A percentile compares a stretch with the other conserved stretches of the same genome.
Conservation (phyloP, 2,113 vertebrate species). For the Alouatta palliata region DNA sequence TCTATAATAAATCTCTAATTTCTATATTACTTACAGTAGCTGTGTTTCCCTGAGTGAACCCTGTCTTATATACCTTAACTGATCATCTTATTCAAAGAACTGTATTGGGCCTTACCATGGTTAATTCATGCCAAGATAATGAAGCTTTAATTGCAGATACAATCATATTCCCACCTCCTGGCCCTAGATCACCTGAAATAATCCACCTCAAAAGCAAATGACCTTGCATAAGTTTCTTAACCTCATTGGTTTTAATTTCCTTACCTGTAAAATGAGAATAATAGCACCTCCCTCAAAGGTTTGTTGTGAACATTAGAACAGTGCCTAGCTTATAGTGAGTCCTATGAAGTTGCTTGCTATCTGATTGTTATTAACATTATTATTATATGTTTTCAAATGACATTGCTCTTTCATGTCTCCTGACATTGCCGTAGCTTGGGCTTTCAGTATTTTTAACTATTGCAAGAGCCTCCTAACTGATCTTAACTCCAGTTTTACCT, state of each 20-base stretch:
- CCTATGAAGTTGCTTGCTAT: background rate
- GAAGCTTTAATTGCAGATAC: background rate
- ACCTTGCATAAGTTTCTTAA: background rate
- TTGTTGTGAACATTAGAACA: background rate
- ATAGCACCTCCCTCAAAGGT: background rate
- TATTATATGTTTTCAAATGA: background rate
- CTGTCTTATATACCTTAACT: background rate
- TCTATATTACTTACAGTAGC: background rate
- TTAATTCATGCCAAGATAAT: slow-evolving; percentile 37
- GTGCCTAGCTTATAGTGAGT: background rate
- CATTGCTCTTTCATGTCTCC: background rate
- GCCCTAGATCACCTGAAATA: background rate
- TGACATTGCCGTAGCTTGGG: background rate
- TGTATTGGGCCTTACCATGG: background rate
- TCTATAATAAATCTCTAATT: background rate
- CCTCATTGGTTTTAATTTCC: background rate
- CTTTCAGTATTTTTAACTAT: background rate
- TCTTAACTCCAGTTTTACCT: background rate
- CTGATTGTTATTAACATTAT: background rate
- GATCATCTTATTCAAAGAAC: background rate
- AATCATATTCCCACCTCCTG: background rate
- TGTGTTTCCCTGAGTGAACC: background rate
- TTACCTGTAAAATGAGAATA: background rate
- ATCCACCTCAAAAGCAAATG: background rate
- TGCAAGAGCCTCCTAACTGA: background rate